Conservation (phyloP, 2,888 invertebrate species). For the Hemistola chrysoprasaria region DNA sequence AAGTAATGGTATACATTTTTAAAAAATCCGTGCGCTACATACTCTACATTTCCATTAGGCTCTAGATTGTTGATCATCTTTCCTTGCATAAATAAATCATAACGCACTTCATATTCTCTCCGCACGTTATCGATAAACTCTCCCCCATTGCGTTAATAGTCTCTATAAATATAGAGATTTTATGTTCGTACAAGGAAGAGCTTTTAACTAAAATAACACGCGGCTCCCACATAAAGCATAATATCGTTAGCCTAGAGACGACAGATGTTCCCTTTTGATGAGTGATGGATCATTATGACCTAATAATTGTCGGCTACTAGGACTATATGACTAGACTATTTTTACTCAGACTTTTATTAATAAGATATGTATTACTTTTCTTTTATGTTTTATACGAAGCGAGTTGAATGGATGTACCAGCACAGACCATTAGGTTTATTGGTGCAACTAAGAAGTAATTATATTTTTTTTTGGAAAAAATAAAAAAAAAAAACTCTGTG, state of each 20-base stretch:
- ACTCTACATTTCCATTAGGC: too few relatives aligned
- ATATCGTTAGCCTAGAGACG: constrained; percentile 12
- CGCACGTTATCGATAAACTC: constrained; percentile 15
- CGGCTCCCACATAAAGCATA: constrained; percentile 31
- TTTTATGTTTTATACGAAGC: too few relatives aligned
- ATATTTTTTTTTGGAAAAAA: too few relatives aligned
- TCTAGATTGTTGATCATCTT: constrained; percentile 1
- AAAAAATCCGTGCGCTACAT: too few relatives aligned
- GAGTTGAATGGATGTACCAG: too few relatives aligned
- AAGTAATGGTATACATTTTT: too few relatives aligned
- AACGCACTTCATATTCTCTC: constrained; percentile 14
- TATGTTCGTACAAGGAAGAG: constrained; percentile 40
- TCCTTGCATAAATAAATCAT: constrained; percentile 5
- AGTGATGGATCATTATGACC: constrained; percentile 47
- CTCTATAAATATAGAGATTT: constrained; percentile 28
- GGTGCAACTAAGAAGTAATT: too few relatives aligned
- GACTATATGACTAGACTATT: too few relatives aligned
- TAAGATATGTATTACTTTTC: too few relatives aligned
- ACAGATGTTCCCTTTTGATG: constrained; percentile 47
- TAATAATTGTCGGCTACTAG: constrained; percentile 46
- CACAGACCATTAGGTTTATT: too few relatives aligned
- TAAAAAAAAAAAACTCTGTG: too few relatives aligned
- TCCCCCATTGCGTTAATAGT: constrained; percentile 26
- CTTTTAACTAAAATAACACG: constrained; percentile 48
- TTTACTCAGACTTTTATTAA: too few relatives aligned